Base-by-base conservation (phyloP, 2,113 vertebrate genomes). In the Cairina moschata region DNA sequence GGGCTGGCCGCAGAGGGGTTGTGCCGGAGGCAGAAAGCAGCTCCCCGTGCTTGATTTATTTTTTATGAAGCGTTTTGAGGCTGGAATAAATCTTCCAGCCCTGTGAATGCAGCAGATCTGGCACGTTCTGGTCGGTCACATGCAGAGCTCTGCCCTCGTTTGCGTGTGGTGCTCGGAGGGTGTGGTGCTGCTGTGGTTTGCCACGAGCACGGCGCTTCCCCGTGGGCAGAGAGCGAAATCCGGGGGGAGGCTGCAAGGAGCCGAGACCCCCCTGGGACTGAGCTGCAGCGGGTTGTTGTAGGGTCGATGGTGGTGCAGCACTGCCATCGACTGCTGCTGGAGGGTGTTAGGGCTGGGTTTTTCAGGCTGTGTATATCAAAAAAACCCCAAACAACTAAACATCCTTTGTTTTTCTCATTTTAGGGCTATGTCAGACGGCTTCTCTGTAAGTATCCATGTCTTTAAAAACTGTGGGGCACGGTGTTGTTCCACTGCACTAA, bases 341-440 rank as follows among this genome's bases (percentile, higher is more conserved):
- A 31, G 59, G 54, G 25, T 13, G 29, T 20, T 36, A 2, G 84
- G 62, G 62, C 62, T 25, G 76, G 76, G 0, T 0, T 23, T 40
- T 59, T 48, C 0, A 1, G 42, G 1, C 8, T 18, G 14, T 13
- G 23, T 3, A 1, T 2, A 29, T 42, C 40, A 28, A 80, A 52
- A 62, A 40, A 40, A 40, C 13, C 13, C 5, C 12, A 40, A 67
- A 16, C 8, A 67, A 58, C 50, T 34, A 52, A 10, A 0, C 0
- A 1, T 11, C 52, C 5, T 48, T 21, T 26, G 9, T 74, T 12
- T 52, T 52, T 54, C 66, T 29, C 31, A 3, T 88, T 90, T 40
- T 2, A 93, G 96, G 92, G 66, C 83, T 11, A 96, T 97, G 95
- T 95, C 96, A 0, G 90, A 58, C n/a, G 86, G 83, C 16, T 97